Conservation (phyloP, 2,888 invertebrate genomes). For the Eubasilissa splendida region DNA sequence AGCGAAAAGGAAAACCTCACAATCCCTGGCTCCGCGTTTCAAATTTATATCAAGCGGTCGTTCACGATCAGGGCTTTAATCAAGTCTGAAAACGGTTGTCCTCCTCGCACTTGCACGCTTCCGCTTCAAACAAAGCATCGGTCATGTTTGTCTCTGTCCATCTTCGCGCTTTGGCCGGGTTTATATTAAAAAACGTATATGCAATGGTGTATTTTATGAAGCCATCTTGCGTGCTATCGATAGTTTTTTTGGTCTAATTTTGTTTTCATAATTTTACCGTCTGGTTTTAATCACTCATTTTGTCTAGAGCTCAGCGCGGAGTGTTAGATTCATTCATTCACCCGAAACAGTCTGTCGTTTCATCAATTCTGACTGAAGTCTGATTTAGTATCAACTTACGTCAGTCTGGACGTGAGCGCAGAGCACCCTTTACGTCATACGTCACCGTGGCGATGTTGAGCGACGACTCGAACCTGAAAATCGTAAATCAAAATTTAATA, state of each 20-base stretch:
- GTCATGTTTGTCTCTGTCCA: slow-evolving; percentile 1
- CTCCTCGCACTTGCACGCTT: slow-evolving; percentile 28
- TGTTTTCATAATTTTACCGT: slow-evolving; percentile 41
- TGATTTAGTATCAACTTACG: slow-evolving; percentile 36
- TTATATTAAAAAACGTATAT: slow-evolving; percentile 52
- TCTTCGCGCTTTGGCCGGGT: slow-evolving; percentile 9
- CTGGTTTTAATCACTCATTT: slow-evolving; percentile 52
- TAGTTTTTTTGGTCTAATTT: slow-evolving; percentile 43
- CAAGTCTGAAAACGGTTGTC: slow-evolving; percentile 23
- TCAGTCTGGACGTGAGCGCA: slow-evolving; percentile 22
- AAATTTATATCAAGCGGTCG: slow-evolving; percentile 46
- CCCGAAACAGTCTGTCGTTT: slow-evolving; percentile 16
- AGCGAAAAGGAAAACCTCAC: slow-evolving; percentile 46
- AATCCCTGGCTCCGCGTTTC: slow-evolving; percentile 40
- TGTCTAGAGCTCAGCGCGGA: slow-evolving; percentile 11
- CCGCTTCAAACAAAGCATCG: slow-evolving; percentile 4
- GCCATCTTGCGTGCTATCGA: slow-evolving; percentile 39
- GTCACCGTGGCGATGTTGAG: slow-evolving; percentile 38
- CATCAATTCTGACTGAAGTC: slow-evolving; percentile 14
- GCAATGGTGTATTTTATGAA: slow-evolving; percentile 45
- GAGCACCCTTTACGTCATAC: slow-evolving; percentile 7
- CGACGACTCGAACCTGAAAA: slow-evolving; percentile 49
- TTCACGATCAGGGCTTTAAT: slow-evolving; percentile 40
- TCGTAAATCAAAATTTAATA: slow-evolving; percentile 47
- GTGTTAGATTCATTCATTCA: slow-evolving; percentile 44